Percentiles rank a stretch among this genome's conserved stretches.
Evolutionary conservation across 2,797 vertebrate species (phyloP).

Genomic region (Rhodeus uyekii): DNA sequence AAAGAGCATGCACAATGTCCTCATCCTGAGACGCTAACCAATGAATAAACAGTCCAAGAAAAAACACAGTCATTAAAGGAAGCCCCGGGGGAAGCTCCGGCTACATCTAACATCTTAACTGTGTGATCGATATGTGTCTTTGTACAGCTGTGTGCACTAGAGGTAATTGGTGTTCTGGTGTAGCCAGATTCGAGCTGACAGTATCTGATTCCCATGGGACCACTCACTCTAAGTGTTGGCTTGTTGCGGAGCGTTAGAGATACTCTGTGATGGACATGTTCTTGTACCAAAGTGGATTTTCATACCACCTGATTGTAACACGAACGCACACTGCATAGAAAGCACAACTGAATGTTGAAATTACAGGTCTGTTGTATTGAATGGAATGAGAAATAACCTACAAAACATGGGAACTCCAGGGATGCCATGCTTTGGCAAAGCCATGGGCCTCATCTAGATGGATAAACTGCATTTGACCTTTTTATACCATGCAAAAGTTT

Average conservation of each 20-base stretch:
- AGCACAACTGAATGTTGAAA: not conserved
- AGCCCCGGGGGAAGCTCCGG: constrained; percentile 66
- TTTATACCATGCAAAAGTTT: not conserved
- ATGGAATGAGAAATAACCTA: not conserved
- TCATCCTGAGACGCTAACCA: constrained; percentile 56
- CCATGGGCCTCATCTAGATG: not conserved
- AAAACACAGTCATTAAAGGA: constrained; percentile 67
- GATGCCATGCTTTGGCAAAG: not conserved
- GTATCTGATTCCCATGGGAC: constrained; percentile 29
- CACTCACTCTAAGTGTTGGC: constrained; percentile 24
- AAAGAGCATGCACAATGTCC: constrained; percentile 61
- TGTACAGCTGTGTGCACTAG: constrained; percentile 46
- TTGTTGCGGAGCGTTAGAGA: not conserved
- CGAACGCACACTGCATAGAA: not conserved
- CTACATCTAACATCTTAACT: constrained; percentile 65
- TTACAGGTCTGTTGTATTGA: not conserved
- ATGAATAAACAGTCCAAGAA: constrained; percentile 70
- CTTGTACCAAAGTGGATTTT: constrained; percentile 1
- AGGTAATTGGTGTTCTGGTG: constrained; percentile 49
- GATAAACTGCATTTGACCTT: not conserved
- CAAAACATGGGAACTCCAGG: not conserved
- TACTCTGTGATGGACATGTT: constrained; percentile 37
- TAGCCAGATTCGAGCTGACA: constrained; percentile 22
- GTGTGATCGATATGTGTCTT: constrained; percentile 75
- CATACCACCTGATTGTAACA: not conserved